Conservation (phyloP, 2,797 vertebrate genomes). For the Peromyscus aztecus region DNA sequence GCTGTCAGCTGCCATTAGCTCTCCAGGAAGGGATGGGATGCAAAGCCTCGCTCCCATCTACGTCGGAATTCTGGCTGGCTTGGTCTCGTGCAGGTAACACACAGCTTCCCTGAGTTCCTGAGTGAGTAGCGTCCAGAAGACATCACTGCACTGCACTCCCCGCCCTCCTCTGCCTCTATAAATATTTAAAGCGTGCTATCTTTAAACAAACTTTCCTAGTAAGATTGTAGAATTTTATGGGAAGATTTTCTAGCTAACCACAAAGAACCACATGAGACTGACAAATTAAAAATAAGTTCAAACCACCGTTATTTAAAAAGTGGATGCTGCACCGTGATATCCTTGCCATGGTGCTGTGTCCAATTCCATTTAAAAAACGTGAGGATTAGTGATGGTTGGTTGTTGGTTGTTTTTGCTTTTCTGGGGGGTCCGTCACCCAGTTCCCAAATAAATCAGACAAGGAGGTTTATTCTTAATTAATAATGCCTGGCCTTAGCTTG, state of each 20-base stretch:
- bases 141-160: no score
- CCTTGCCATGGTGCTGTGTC: not conserved
- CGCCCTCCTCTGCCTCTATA: not conserved
- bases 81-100: not conserved
- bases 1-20: no score
- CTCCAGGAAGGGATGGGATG: not conserved
- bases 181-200: not conserved
- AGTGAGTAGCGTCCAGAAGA: not conserved
- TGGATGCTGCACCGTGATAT: not conserved
- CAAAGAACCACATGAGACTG: not conserved
- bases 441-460: no score
- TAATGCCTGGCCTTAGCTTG: no score
- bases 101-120: not conserved
- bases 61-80: not conserved
- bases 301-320: not conserved
- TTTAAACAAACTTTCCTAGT: conserved; percentile 42
- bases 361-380: not conserved
- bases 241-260: conserved; percentile 23
- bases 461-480: no score
- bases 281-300: conserved; percentile 55
- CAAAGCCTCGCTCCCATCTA: not conserved
- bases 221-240: conserved; percentile 17
- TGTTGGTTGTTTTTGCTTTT: not conserved
- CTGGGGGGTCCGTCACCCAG: no score
- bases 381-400: not conserved